These are phyloP conservation scores for Plecotus auritus DNA, from an alignment of 2,113 vertebrate genomes.

Conservation along the genomic window DNA sequence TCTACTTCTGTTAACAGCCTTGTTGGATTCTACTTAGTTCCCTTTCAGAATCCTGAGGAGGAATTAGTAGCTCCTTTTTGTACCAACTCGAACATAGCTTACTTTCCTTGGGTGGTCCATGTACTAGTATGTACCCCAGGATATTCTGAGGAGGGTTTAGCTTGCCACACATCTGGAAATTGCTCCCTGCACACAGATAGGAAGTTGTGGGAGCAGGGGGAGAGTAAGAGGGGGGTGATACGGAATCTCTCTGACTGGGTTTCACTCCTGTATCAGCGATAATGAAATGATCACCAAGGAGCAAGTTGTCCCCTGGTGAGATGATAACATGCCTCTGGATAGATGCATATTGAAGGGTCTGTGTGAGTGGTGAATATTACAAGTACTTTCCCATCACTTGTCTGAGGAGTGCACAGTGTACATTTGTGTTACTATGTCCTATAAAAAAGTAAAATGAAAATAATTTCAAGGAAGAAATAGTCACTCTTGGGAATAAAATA, in stretches of 20 bases:
- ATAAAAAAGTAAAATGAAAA: constrained; percentile 9
- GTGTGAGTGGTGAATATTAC: constrained; percentile 23
- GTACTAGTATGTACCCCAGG: neutral
- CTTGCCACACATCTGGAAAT: neutral
- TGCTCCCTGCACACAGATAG: neutral
- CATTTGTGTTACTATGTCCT: neutral
- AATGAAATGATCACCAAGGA: constrained; percentile 27
- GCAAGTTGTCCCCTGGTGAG: neutral
- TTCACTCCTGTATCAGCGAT: neutral
- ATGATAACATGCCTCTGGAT: constrained; percentile 24
- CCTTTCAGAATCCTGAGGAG: neutral
- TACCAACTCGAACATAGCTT: neutral
- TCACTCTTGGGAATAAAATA: constrained; percentile 3
- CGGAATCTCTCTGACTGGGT: neutral
- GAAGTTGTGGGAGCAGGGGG: neutral
- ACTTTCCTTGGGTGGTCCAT: neutral
- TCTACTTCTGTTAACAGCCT: neutral
- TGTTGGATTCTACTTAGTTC: neutral
- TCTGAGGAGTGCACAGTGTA: neutral
- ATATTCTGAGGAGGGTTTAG: neutral
- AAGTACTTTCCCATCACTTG: constrained; percentile 36
- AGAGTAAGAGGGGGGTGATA: neutral
- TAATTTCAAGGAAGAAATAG: constrained; percentile 12
- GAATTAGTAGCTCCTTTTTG: neutral
- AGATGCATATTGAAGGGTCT: neutral